A percentile compares a stretch with the other conserved stretches of the same genome.
phyloP scores from a whole-genome alignment of 2,797 vertebrate genomes.

The Hemibagrus guttatus region DNA sequence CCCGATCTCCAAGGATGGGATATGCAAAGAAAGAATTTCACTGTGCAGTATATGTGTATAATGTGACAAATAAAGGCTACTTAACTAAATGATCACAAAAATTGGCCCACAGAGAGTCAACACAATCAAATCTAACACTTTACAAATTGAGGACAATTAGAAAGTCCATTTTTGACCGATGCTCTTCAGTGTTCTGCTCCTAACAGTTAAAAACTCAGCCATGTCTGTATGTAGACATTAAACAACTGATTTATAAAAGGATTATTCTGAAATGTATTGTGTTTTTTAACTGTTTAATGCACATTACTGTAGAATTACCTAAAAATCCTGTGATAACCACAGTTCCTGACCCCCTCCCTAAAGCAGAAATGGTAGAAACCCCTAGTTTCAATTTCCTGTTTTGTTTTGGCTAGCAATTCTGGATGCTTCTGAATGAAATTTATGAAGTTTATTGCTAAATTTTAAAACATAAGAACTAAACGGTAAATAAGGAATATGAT shows the following conservation, averaged over 20 bases:
- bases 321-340: neutral
- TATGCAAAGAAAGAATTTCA: too few species aligned
- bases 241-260: neutral
- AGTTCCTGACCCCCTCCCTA: neutral
- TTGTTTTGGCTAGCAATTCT: too few species aligned
- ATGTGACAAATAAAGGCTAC: too few species aligned
- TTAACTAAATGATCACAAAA: neutral
- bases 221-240: neutral
- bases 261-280: neutral
- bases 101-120: neutral
- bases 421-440: neutral
- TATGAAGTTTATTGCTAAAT: neutral
- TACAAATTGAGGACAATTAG: neutral
- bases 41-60: too few species aligned
- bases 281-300: neutral
- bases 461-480: neutral
- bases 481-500: neutral
- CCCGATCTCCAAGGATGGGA: too few species aligned
- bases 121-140: neutral
- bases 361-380: neutral
- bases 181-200: neutral
- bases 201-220: neutral
- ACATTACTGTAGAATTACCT: neutral
- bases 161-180: neutral
- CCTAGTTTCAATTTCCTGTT: too few species aligned